Percentiles rank a stretch among this genome's conserved stretches.
phyloP scores from a whole-genome alignment of 2,888 invertebrate species.

The Ophraella communa region DNA sequence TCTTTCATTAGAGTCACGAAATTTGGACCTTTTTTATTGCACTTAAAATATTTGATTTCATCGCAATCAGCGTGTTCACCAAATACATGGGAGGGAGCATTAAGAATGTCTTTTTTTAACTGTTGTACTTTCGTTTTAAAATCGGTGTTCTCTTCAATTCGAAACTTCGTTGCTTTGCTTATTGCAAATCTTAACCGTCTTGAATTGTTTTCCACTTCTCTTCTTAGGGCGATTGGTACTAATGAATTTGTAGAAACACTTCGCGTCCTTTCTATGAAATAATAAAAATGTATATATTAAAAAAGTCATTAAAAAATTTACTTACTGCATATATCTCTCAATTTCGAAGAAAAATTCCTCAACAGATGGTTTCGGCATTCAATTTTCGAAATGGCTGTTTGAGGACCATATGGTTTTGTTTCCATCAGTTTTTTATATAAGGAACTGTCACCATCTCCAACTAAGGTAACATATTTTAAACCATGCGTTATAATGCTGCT shows the following conservation, averaged over 20 bases:
- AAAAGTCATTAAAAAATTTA: background rate
- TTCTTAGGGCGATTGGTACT: too few relatives aligned
- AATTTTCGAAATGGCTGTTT: background rate
- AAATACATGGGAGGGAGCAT: conserved; percentile 43
- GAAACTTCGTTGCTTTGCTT: background rate
- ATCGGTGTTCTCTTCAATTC: conserved; percentile 5
- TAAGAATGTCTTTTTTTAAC: conserved; percentile 32
- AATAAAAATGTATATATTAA: too few relatives aligned
- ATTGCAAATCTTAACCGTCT: too few relatives aligned
- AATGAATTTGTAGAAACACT: too few relatives aligned
- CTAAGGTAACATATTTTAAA: conserved; percentile 45
- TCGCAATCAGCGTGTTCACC: conserved; percentile 38
- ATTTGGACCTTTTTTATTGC: conserved; percentile 25
- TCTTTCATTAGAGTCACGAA: too few relatives aligned
- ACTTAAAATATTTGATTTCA: conserved; percentile 19
- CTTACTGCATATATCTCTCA: conserved; percentile 14
- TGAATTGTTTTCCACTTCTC: too few relatives aligned
- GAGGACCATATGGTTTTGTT: background rate
- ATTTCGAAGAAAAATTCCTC: conserved; percentile 28
- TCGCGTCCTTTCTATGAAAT: too few relatives aligned
- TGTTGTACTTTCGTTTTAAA: conserved; percentile 7
- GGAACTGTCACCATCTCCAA: conserved; percentile 54
- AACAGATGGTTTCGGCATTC: conserved; percentile 45
- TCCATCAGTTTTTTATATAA: conserved; percentile 46
- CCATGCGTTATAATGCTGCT: conserved; percentile 44